These are phyloP conservation scores for Macrochelys suwanniensis DNA, from an alignment of 2,797 vertebrate species.

Conservation along the genomic window DNA sequence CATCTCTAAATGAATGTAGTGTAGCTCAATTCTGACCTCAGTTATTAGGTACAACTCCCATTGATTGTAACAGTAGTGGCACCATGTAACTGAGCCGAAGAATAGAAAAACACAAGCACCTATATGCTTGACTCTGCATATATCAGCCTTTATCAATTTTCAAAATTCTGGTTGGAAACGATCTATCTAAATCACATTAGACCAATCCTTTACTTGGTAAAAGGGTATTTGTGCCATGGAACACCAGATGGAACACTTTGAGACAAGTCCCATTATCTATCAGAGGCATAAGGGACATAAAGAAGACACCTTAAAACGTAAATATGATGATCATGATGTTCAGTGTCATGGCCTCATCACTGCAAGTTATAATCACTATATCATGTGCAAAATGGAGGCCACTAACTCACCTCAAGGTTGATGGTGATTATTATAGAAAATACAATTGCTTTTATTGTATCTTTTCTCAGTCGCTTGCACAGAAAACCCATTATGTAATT, in stretches of 20 bases:
- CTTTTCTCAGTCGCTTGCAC: background rate
- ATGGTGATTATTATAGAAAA: constrained; percentile 12
- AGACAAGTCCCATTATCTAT: background rate
- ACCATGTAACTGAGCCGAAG: background rate
- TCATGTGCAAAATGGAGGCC: background rate
- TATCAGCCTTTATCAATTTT: background rate
- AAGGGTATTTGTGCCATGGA: background rate
- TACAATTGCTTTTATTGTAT: background rate
- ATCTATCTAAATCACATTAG: background rate
- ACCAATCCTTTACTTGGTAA: background rate
- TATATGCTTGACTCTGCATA: background rate
- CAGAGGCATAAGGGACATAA: constrained; percentile 19
- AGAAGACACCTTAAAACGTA: background rate
- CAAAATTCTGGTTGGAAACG: constrained; percentile 3
- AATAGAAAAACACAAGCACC: background rate
- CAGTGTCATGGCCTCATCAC: background rate
- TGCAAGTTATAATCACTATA: background rate
- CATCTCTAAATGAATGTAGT: background rate
- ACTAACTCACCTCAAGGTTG: constrained; percentile 1
- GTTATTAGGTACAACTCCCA: background rate
- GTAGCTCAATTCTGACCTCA: background rate
- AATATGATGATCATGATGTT: background rate
- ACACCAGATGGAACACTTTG: background rate
- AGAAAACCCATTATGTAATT: constrained; percentile 14
- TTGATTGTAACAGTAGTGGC: background rate